Evolutionary conservation across 2,888 invertebrate species (phyloP).

Genomic region (Drosophila kambysellisi): DNA sequence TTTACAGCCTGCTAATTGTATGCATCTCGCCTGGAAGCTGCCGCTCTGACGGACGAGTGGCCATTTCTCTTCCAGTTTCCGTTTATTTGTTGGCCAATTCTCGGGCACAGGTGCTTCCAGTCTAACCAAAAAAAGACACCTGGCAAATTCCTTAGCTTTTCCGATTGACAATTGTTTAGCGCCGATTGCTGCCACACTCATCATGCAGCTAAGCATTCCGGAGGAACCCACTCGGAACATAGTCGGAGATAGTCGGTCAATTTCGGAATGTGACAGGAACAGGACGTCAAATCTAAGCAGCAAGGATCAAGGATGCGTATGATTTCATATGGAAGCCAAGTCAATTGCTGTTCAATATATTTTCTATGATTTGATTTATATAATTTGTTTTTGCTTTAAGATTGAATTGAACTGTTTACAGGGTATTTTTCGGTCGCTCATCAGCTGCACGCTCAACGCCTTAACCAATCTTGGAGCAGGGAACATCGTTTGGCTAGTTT

Average conservation of each 20-base stretch:
- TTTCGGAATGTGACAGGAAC: background rate
- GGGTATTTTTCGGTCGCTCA: conserved; percentile 24
- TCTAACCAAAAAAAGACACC: background rate
- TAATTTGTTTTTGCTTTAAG: background rate
- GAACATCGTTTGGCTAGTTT: conserved; percentile 65
- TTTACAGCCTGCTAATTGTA: conserved; percentile 83
- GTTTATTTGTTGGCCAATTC: conserved; percentile 12
- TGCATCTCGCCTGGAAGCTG: conserved; percentile 70
- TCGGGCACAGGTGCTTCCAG: conserved; percentile 6
- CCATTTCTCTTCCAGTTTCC: conserved; percentile 2
- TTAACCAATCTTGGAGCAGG: conserved; percentile 12
- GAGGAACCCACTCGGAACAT: background rate
- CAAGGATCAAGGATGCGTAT: background rate
- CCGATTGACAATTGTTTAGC: background rate
- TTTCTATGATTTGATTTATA: no score
- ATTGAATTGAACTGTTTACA: background rate
- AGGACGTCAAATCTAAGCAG: background rate
- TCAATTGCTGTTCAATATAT: background rate
- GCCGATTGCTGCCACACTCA: background rate
- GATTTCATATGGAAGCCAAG: background rate
- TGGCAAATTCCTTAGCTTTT: background rate
- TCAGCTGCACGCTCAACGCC: background rate
- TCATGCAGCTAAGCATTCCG: background rate
- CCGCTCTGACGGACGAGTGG: conserved; percentile 26
- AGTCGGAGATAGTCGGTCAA: background rate